Evolutionary conservation across 2,888 invertebrate genomes (phyloP).

Genomic region (Hirtodrosophila trivittata): DNA sequence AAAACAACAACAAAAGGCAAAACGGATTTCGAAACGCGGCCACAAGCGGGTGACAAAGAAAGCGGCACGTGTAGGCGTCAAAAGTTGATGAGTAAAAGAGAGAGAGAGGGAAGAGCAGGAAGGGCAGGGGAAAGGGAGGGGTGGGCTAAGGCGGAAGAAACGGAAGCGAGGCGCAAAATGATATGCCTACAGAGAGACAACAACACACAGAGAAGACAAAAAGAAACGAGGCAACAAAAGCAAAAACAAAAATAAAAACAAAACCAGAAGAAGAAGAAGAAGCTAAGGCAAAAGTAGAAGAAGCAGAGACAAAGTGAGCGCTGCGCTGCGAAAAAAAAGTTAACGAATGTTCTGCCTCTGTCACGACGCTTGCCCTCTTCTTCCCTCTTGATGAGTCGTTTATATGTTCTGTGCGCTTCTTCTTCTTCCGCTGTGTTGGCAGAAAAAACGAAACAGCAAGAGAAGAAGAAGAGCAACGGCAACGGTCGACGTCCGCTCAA

Average conservation of each 20-base stretch:
- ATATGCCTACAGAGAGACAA: constrained; percentile 60
- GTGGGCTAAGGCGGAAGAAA: constrained; percentile 39
- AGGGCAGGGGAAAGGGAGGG: neutral
- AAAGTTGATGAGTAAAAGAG: neutral
- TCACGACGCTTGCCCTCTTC: constrained; percentile 1
- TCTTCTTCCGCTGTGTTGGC: constrained; percentile 51
- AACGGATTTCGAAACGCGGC: constrained; percentile 52
- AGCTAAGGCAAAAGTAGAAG: neutral
- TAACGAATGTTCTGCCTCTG: constrained; percentile 14
- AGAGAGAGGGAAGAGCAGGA: neutral
- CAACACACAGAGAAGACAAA: constrained; percentile 4
- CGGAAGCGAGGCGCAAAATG: constrained; percentile 70
- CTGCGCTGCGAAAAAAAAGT: constrained; percentile 10
- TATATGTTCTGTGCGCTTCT: constrained; percentile 34
- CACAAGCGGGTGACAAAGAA: constrained; percentile 62
- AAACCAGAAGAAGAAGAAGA: constrained; percentile 23
- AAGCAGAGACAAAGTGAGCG: constrained; percentile 2
- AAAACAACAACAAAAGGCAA: constrained; percentile 19
- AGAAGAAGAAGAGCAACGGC: constrained; percentile 15
- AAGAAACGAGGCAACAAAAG: constrained; percentile 6
- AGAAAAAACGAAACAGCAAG: constrained; percentile 38
- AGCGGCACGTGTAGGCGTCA: constrained; percentile 43
- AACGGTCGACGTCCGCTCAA: constrained; percentile 54
- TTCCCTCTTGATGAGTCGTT: constrained; percentile 38
- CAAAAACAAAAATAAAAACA: constrained; percentile 10